Evolutionary conservation across 2,113 vertebrate genomes (phyloP), one percentile per base, ranked within the genome.

Genomic region (Calypte anna): DNA sequence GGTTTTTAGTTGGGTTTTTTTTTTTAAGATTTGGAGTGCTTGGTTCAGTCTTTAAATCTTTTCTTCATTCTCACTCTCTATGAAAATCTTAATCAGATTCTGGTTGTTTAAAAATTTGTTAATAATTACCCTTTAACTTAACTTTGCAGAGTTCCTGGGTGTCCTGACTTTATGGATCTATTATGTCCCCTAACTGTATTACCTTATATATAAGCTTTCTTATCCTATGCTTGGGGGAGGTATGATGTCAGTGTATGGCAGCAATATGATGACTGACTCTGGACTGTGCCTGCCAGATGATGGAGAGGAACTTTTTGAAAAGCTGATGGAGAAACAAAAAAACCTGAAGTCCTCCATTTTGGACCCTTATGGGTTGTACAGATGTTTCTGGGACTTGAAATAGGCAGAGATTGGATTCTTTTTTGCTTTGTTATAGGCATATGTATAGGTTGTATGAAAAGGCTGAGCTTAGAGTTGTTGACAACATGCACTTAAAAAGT

Each of bases 371-470:
- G 36, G 59, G 77, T 73, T 69, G 23, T 75, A 10, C 30, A 50
- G 82, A 33, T 91, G 54, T 91, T 95, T 73, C 68, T 77, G 2
- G 1, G 25, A 22, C 50, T 93, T 55, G 62, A 91, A 88, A 68
- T 22, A 64, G 72, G 69, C 57, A 90, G 31, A 88, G 54, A 69
- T 94, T 76, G 78, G 88, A 10, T 72, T 90, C 94, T 82, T 94
- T 94, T 81, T 2, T 72, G 27, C 40, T 40, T 40, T 58, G 17
- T 95, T 86, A 14, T 59, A 33, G 33, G 33, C 33, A 33, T 33
- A 33, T 33, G 33, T 33, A 33, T 33, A 43, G 50, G 31, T 28
- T 79, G 10, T 36, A 0, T 86, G 90, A 57, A 40, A 78, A 90
- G 53, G 7, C 30, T 38, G 31, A 88, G 40, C 79, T 83, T 43